phyloP scores from a whole-genome alignment of 2,113 vertebrate genomes.

The Otocyon megalotis region DNA sequence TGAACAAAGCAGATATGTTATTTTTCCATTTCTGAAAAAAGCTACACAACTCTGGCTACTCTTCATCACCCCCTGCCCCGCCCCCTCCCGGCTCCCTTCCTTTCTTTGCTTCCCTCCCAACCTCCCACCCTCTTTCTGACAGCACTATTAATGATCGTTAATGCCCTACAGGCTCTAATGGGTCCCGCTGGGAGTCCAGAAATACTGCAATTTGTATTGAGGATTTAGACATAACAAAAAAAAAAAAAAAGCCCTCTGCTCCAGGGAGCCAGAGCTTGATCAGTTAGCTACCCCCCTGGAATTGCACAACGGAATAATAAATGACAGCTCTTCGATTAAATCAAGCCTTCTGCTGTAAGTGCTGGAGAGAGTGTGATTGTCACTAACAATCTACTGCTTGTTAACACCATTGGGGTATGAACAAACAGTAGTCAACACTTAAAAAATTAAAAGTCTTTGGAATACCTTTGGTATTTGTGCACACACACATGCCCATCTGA shows the following conservation, averaged over 20 bases:
- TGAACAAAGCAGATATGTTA: slow-evolving; percentile 97
- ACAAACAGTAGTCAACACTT: slow-evolving; percentile 91
- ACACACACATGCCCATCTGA: background rate
- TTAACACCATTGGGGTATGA: slow-evolving; percentile 92
- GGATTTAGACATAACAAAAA: slow-evolving; percentile 96
- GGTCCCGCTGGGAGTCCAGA: slow-evolving; percentile 97
- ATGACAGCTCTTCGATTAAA: slow-evolving; percentile 94
- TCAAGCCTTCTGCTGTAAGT: slow-evolving; percentile 94
- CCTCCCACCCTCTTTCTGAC: slow-evolving; percentile 89
- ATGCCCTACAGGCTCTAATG: slow-evolving; percentile 99
- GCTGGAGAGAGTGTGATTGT: slow-evolving; percentile 92
- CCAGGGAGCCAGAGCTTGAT: slow-evolving; percentile 91
- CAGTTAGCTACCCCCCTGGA: slow-evolving; percentile 90
- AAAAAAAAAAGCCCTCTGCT: slow-evolving; percentile 87
- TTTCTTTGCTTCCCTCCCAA: slow-evolving; percentile 56
- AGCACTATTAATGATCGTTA: slow-evolving; percentile 99
- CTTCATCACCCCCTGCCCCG: slow-evolving; percentile 77
- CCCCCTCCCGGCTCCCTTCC: slow-evolving; percentile 80
- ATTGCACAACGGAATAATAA: slow-evolving; percentile 94
- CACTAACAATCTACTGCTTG: slow-evolving; percentile 94
- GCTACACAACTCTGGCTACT: slow-evolving; percentile 91
- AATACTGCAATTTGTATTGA: slow-evolving; percentile 99
- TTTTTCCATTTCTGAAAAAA: slow-evolving; percentile 96
- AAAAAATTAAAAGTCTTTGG: slow-evolving; percentile 52
- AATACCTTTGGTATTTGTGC: slow-evolving; percentile 61